Evolutionary conservation across 1,140 invertebrate species (phyloP).

Genomic region (Lepidurus apus): DNA sequence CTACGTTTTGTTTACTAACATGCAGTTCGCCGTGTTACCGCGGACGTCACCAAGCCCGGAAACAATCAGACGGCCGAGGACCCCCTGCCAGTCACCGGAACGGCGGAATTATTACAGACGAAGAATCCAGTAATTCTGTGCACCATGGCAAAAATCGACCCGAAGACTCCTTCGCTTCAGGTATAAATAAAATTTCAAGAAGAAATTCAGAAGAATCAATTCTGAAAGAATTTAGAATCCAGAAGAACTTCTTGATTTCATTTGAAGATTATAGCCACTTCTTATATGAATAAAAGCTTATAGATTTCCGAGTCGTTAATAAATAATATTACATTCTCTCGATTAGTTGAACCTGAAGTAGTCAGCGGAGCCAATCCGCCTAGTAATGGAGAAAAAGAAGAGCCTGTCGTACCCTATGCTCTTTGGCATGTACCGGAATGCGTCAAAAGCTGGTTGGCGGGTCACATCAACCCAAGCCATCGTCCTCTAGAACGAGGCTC

Average conservation of each 20-base stretch:
- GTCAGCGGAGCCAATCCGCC: neutral
- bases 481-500: conserved; percentile 1
- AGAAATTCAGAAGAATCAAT: no score
- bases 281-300: no score
- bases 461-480: neutral
- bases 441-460: neutral
- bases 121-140: neutral
- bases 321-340: neutral
- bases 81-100: conserved; percentile 9
- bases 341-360: neutral
- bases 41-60: conserved; percentile 25
- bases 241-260: no score
- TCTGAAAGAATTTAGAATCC: no score
- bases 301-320: no score
- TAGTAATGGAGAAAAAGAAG: neutral
- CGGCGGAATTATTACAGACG: neutral
- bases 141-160: neutral
- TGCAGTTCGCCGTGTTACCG: conserved; percentile 27
- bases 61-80: neutral
- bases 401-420: neutral
- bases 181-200: neutral
- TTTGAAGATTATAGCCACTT: no score
- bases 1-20: neutral
- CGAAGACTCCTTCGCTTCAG: neutral
- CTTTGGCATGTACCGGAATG: neutral